Conservation (phyloP, 35 echinoderm and acorn worm genomes). For the Holothuria glaberrima region DNA sequence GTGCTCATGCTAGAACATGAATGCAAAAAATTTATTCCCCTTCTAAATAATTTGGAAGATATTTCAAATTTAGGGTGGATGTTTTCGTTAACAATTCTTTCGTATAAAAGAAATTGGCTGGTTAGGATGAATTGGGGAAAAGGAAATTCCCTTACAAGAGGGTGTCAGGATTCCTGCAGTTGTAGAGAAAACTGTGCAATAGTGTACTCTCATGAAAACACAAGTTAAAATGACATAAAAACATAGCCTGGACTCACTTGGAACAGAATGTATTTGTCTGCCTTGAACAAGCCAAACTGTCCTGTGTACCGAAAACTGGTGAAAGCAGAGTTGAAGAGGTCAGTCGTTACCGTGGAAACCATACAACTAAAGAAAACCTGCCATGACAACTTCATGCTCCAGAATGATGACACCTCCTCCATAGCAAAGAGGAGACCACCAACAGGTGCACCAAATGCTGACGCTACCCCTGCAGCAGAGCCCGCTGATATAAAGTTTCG, state of each 20-base stretch:
- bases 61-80: no score
- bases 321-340: conserved; percentile 99
- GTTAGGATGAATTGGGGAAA: no score
- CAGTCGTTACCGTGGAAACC: conserved; percentile 96
- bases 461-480: conserved; percentile 93
- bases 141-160: no score
- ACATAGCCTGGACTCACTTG: conserved; percentile 60
- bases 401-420: conserved; percentile 99
- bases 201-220: no score
- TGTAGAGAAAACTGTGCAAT: no score
- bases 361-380: conserved; percentile 98
- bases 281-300: conserved; percentile 87
- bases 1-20: no score
- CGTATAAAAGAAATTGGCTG: no score
- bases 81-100: no score
- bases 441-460: conserved; percentile 98
- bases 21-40: no score
- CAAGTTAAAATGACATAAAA: no score
- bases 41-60: no score
- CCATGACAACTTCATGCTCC: conserved; percentile 98
- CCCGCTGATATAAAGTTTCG: conserved; percentile 99
- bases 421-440: conserved; percentile 97
- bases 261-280: conserved; percentile 97
- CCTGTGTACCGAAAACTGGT: conserved; percentile 85
- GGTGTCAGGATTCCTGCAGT: no score